phyloP scores from a whole-genome alignment of 2,797 vertebrate species.

The Sternotherus odoratus region DNA sequence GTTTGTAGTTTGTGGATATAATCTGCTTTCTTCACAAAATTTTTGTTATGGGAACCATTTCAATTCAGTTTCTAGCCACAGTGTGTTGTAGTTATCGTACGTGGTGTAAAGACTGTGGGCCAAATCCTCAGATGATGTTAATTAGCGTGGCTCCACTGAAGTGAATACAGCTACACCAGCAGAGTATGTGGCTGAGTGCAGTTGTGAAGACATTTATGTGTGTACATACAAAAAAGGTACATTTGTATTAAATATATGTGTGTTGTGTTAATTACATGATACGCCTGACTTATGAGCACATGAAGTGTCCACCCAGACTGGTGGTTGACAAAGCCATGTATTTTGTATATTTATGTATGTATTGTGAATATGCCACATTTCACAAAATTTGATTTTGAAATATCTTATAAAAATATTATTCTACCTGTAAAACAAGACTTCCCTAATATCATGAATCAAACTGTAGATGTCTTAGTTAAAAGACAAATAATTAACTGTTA shows the following conservation, averaged over 20 bases:
- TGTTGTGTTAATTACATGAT: neutral
- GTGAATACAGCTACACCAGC: neutral
- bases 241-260: neutral
- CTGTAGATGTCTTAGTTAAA: neutral
- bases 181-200: neutral
- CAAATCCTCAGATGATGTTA: neutral
- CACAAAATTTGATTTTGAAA: neutral
- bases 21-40: neutral
- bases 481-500: neutral
- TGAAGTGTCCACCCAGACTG: neutral
- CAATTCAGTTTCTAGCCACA: neutral
- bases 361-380: neutral
- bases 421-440: neutral
- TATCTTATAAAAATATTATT: neutral
- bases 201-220: neutral
- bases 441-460: neutral
- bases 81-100: neutral
- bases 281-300: neutral
- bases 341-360: neutral
- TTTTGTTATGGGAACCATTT: neutral
- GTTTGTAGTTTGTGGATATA: neutral
- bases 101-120: neutral
- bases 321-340: neutral
- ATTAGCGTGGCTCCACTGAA: neutral
- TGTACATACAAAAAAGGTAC: neutral